Evolutionary conservation across 1,140 invertebrate genomes (phyloP).

Genomic region (Drosophila kepulauana): DNA sequence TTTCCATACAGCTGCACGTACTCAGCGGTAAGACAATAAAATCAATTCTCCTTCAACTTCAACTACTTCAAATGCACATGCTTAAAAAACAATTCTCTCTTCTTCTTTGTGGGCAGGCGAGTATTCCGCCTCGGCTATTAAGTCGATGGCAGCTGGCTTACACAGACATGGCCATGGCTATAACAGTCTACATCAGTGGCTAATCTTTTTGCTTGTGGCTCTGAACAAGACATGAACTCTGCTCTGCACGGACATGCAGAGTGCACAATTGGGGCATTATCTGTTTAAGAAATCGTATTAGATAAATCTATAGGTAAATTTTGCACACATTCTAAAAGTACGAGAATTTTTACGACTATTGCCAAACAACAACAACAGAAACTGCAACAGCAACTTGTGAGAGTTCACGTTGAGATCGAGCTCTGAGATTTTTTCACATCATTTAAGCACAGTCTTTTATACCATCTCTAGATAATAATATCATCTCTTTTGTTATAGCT

Average conservation of each 20-base stretch:
- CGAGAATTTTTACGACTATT: neutral
- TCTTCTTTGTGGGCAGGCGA: slow-evolving; percentile 63
- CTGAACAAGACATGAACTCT: slow-evolving; percentile 66
- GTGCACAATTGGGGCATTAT: slow-evolving; percentile 18
- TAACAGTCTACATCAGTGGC: slow-evolving; percentile 64
- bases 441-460: slow-evolving; percentile 56
- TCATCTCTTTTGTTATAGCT: slow-evolving; percentile 35
- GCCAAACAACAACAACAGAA: neutral
- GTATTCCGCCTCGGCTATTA: slow-evolving; percentile 82
- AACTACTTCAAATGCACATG: neutral
- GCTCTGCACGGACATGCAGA: neutral
- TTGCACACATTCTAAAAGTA: slow-evolving; percentile 12
- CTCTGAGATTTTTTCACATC: slow-evolving; percentile 11
- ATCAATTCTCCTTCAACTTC: neutral
- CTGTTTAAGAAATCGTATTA: slow-evolving; percentile 53
- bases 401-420: neutral
- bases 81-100: neutral
- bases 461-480: slow-evolving; percentile 41
- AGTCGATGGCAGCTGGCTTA: slow-evolving; percentile 60
- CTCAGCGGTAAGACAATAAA: slow-evolving; percentile 64
- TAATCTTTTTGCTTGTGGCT: slow-evolving; percentile 70
- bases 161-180: slow-evolving; percentile 52
- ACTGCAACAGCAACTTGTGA: neutral
- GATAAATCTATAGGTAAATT: slow-evolving; percentile 61
- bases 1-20: slow-evolving; percentile 76